Conservation (phyloP, 1,140 invertebrate genomes). For the Tyrophagus putrescentiae region DNA sequence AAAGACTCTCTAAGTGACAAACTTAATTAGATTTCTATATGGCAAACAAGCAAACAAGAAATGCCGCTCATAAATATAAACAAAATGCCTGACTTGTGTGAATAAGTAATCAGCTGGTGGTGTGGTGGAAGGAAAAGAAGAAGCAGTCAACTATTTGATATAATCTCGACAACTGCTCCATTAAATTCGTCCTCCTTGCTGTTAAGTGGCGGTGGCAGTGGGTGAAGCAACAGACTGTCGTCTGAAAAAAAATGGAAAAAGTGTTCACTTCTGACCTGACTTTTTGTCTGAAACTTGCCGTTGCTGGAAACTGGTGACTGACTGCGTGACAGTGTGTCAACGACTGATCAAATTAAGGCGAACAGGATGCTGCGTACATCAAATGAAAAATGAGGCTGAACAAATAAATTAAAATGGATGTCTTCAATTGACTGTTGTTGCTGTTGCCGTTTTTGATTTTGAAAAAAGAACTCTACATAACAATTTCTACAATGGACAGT, state of each 20-base stretch:
- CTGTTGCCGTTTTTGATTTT: no score
- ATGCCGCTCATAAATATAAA: slow-evolving; percentile 6
- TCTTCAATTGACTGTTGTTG: neutral
- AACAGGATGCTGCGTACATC: neutral
- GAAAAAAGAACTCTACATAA: no score
- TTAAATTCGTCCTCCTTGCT: slow-evolving; percentile 11
- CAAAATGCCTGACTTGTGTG: neutral
- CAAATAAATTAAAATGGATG: slow-evolving; percentile 15
- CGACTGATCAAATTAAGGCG: neutral
- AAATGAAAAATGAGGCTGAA: slow-evolving; percentile 7
- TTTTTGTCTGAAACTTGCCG: no score
- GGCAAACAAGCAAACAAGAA: neutral
- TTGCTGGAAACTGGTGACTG: neutral
- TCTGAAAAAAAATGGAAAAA: neutral
- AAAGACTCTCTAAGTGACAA: slow-evolving; percentile 5
- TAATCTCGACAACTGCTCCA: slow-evolving; percentile 1
- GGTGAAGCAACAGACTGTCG: neutral
- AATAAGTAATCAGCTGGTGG: slow-evolving; percentile 6
- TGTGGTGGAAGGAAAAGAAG: no score
- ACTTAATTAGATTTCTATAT: slow-evolving; percentile 14
- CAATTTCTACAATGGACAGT: neutral
- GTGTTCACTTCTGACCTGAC: neutral
- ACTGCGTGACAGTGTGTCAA: neutral
- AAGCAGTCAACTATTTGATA: no score
- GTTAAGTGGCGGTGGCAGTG: neutral